Evolutionary conservation across 2,113 vertebrate genomes (phyloP).

Genomic region (Chascanopsetta lugubris): DNA sequence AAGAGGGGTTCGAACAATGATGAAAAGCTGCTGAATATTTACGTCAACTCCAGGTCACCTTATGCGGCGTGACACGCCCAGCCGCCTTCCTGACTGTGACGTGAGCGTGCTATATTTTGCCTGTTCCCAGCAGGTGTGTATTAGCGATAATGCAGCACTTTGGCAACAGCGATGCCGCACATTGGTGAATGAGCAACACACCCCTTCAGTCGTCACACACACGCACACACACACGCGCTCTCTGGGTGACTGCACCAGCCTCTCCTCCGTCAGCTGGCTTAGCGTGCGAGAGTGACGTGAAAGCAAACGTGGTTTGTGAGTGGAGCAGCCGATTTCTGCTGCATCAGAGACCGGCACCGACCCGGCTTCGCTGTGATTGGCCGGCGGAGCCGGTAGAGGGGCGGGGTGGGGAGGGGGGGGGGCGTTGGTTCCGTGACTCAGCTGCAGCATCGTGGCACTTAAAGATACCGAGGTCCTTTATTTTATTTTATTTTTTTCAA

Average conservation of each 20-base stretch:
- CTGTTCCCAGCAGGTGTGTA: conserved; percentile 4
- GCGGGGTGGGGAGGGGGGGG: neutral
- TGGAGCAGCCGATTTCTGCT: conserved; percentile 65
- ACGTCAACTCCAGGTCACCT: neutral
- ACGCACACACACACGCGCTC: conserved; percentile 7
- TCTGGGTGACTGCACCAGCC: conserved; percentile 48
- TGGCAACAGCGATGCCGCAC: conserved; percentile 48
- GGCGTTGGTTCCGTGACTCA: conserved; percentile 64
- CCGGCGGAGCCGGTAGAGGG: conserved; percentile 9
- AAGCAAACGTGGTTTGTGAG: conserved; percentile 36
- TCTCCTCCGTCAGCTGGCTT: conserved; percentile 25
- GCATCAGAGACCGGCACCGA: conserved; percentile 61
- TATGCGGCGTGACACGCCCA: conserved; percentile 3
- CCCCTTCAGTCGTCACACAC: conserved; percentile 64
- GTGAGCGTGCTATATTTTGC: neutral
- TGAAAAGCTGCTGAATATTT: neutral
- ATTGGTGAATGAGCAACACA: conserved; percentile 59
- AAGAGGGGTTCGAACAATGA: too few species aligned
- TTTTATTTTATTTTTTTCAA: neutral
- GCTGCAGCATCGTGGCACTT: conserved; percentile 57
- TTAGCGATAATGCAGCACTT: conserved; percentile 65
- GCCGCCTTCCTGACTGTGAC: neutral
- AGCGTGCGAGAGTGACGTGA: conserved; percentile 43
- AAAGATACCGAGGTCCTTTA: conserved; percentile 31
- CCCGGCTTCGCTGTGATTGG: conserved; percentile 64